Evolutionary conservation across 2,888 invertebrate species (phyloP).

Genomic region (Pilophorus perplexus): DNA sequence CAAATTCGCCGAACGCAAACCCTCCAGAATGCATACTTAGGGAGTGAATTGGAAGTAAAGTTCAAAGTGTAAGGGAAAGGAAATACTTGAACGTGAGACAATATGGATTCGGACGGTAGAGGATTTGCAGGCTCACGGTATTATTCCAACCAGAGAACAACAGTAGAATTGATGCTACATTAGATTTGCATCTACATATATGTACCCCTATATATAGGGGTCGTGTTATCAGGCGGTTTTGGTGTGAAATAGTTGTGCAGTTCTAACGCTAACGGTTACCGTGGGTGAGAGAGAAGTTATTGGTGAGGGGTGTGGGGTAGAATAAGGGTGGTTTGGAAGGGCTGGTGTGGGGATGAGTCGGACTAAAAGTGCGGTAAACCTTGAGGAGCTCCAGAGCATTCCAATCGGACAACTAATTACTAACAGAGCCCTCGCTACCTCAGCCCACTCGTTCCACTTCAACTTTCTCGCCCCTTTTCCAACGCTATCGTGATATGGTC

Average conservation of each 20-base stretch:
- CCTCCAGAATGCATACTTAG: too few relatives aligned
- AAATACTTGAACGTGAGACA: conserved; percentile 7
- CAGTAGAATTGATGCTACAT: conserved; percentile 23
- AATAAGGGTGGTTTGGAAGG: neutral
- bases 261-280: conserved; percentile 10
- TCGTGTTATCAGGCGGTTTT: conserved; percentile 19
- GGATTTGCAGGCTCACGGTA: conserved; percentile 21
- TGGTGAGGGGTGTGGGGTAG: conserved; percentile 8
- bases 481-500: too few relatives aligned
- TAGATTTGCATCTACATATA: conserved; percentile 22
- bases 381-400: conserved; percentile 26
- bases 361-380: conserved; percentile 28
- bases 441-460: neutral
- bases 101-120: conserved; percentile 1
- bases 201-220: too few relatives aligned
- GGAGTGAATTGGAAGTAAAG: too few relatives aligned
- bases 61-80: neutral
- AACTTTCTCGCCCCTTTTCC: too few relatives aligned
- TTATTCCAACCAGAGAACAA: conserved; percentile 25
- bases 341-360: neutral
- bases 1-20: too few relatives aligned
- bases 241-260: conserved; percentile 25
- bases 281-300: conserved; percentile 18
- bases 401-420: conserved; percentile 24
- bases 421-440: neutral